Evolutionary conservation across 2,797 vertebrate genomes (phyloP).

Genomic region (Eulemur rubriventer): DNA sequence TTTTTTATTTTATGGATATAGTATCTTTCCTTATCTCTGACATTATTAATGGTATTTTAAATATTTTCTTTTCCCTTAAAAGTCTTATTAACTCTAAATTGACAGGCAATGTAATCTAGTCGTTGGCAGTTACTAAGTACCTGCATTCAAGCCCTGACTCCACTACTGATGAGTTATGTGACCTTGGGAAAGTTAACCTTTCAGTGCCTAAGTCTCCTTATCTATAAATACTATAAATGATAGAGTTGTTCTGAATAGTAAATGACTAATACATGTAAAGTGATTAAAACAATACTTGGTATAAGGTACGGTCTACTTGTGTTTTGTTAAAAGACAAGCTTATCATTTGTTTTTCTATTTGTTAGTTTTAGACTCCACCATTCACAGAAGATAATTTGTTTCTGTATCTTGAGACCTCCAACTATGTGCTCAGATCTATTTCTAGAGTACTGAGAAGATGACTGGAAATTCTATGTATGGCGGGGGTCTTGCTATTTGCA

Average conservation of each 20-base stretch:
- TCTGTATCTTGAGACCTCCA: neutral
- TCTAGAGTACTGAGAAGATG: neutral
- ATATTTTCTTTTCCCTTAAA: slow-evolving; percentile 21
- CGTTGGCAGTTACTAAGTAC: neutral
- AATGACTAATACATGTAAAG: neutral
- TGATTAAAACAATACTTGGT: neutral
- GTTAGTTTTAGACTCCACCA: neutral
- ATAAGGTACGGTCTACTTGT: neutral
- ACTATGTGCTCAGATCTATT: neutral
- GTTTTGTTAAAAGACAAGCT: neutral
- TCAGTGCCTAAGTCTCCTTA: neutral
- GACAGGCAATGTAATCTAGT: neutral
- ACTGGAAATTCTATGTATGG: neutral
- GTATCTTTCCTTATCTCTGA: neutral
- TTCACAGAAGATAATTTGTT: neutral
- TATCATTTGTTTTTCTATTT: neutral
- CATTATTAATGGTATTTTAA: neutral
- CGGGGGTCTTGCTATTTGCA: neutral
- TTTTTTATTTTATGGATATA: neutral
- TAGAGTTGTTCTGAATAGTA: neutral
- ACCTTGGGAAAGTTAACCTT: neutral
- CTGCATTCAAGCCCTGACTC: neutral
- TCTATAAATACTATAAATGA: neutral
- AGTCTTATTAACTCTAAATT: neutral
- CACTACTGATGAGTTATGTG: neutral